Evolutionary conservation across 2,888 invertebrate genomes (phyloP), one percentile per base, ranked within the genome.

Genomic region (Dicycla oo): DNA sequence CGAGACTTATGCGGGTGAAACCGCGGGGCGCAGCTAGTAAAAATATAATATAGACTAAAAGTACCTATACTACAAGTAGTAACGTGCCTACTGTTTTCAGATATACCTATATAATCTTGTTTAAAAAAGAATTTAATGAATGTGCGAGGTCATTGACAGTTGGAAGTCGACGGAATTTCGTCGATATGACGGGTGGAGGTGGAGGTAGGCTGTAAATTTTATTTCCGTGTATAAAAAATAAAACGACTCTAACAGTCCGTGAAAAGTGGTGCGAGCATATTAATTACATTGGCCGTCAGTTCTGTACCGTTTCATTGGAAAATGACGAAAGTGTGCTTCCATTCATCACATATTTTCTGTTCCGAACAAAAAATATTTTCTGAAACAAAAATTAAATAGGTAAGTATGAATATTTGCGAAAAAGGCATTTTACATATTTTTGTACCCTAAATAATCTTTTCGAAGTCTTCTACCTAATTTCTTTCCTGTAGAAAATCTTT

Each of bases 201-300:
- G 61, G 63, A 57, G 58, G 60, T 47, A 30, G 58, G 67, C 57
- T 69, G 69, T 76, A 77, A 81, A 81, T 77, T 77, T 85, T 78
- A 84, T 80, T 81, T 75, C 73, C 66, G 58, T 64, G 57, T 64
- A 67, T 61, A 75, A 80, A 84, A 80, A 74, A 78, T 82, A 73
- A 75, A 85, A 74, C 71, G 69, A 68, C 30, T 75, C 71, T 78
- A 86, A 85, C 84, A 76, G 75, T 56, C 76, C 81, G 76, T 78
- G 62, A 57, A 80, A 82, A 85, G 80, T 81, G 79, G 75, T 80
- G 65, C 73, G 77, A 74, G 78, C 74, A 80, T 82, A 85, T 84
- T 82, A 85, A 85, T 82, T 82, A 75, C 74, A 84, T 82, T 81
- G 81, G 72, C 74, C 26, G 68, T 61, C 75, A 60, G 75, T 51